Base-by-base conservation (phyloP, 2,113 vertebrate species). In the Symphodus melops region DNA sequence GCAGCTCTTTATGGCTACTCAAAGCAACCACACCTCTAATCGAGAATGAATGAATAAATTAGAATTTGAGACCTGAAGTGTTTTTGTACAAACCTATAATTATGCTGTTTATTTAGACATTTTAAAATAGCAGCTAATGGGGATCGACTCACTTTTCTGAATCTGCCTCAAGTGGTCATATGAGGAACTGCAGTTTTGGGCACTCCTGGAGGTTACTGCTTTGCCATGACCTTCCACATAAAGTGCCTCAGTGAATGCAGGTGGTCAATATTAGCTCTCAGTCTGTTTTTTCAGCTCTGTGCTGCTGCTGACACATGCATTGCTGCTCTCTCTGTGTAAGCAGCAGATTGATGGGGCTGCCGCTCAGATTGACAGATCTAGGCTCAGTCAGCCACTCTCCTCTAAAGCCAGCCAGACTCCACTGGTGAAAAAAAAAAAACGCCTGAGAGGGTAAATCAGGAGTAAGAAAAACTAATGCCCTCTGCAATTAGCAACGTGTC, bases 401-500 rank as follows among this genome's bases (percentile, higher is more conserved):
- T 59, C 65, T 41, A 12, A 67, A 72, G 77, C 60, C 65, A 56
- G 63, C 57, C 60, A 53, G 46, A 48, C 14, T 17, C 46, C 16
- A 48, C 28, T 33, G 53, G 60, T 70, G 54, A 53, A 63, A 53
- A 63, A n/a, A n/a, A n/a, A n/a, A n/a, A 57, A 86, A 65, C 9
- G 20, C 69, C 68, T 9, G 8, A 1, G 20, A 67, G 72, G 66
- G 51, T 57, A 75, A 77, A 69, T 61, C 84, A 53, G 73, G 19
- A 60, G 82, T 25, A 61, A 68, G 63, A 44, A 72, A 78, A 75
- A 77, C 75, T 76, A 70, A 53, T n/a, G 14, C 68, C 68, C 54
- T 36, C 65, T 74, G 68, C 82, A 82, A 81, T 88, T 84, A 85
- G 75, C 79, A 72, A 71, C 3, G 68, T 82, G 82, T 90, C 79